Evolutionary conservation across 2,797 vertebrate species (phyloP), one percentile per base, ranked within the genome.

Genomic region (Ctenopoma kingsleyae): DNA sequence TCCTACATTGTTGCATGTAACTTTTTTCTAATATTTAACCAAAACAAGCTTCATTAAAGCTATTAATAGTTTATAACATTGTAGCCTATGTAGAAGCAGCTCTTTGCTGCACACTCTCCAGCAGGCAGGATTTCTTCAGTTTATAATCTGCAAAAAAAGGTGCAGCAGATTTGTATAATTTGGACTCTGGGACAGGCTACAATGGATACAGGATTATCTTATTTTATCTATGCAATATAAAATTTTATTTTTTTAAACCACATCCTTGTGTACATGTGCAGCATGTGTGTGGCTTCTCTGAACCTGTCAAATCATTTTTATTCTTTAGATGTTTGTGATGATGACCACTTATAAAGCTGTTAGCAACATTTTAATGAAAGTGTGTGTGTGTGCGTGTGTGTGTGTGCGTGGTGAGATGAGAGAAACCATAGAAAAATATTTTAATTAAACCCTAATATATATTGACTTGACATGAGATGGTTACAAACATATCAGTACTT

Each of bases 191-290:
- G 44, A 61, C 13, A 4, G 59, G 50, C 41, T 65, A 46, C 38
- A 47, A 62, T 8, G 6, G 49, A 47, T 59, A 58, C 68, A 70
- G 55, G 58, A 68, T 67, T 44, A 44, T 77, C 49, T 49, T 74
- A 30, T 81, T 84, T 73, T 69, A 84, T 83, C 90, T 92, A 91
- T 91, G 87, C 90, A 92, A 89, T 88, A 70, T 84, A 80, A 70
- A 78, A 51, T 51, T 74, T 63, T 77, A 73, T 82, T 90, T 90
- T 89, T 89, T 67, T 83, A 88, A 80, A 67, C 71, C 38, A 11
- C 11, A 22, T 53, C 50, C 12, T 48, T 64, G 44, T 78, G 54
- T 76, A 80, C 72, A 83, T 62, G 66, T 59, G 61, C 66, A 19
- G 36, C 67, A 51, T 57, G 71, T 63, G 43, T 58, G 22, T 55